A percentile compares a stretch with the other conserved stretches of the same genome.
Evolutionary conservation across 2,113 vertebrate species (phyloP).

Genomic region (Nothobranchius furzeri): DNA sequence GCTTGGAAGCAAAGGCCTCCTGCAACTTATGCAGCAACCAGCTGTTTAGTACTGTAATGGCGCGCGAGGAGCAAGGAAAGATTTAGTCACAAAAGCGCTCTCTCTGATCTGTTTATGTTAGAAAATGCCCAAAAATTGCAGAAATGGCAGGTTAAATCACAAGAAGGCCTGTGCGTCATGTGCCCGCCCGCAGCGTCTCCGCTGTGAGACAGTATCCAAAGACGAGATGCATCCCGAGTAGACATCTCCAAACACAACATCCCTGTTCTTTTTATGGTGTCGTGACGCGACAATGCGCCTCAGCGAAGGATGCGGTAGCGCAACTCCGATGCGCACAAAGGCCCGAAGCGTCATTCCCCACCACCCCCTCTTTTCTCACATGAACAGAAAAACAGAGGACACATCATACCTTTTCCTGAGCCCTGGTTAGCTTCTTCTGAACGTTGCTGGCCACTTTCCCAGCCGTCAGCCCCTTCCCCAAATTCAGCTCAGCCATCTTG

Average conservation of each 20-base stretch:
- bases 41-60: not conserved
- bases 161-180: constrained; percentile 4
- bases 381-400: not conserved
- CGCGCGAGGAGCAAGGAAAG: not conserved
- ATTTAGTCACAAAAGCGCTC: not conserved
- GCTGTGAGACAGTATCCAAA: constrained; percentile 26
- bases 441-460: constrained; percentile 96
- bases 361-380: too few relatives aligned
- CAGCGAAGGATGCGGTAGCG: constrained; percentile 49
- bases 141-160: not conserved
- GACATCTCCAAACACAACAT: constrained; percentile 5
- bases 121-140: not conserved
- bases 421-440: constrained; percentile 96
- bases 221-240: not conserved
- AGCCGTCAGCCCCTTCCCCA: constrained; percentile 95
- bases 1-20: constrained; percentile 36
- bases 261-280: constrained; percentile 15
- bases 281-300: constrained; percentile 69
- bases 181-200: constrained; percentile 17
- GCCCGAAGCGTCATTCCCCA: constrained; percentile 20
- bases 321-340: constrained; percentile 21
- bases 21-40: not conserved
- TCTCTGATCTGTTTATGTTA: not conserved
- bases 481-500: constrained; percentile 96
- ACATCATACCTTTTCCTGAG: constrained; percentile 94